A percentile compares a stretch with the other conserved stretches of the same genome.
Evolutionary conservation across 2,113 vertebrate genomes (phyloP).

Genomic region (Syngnathus typhle): DNA sequence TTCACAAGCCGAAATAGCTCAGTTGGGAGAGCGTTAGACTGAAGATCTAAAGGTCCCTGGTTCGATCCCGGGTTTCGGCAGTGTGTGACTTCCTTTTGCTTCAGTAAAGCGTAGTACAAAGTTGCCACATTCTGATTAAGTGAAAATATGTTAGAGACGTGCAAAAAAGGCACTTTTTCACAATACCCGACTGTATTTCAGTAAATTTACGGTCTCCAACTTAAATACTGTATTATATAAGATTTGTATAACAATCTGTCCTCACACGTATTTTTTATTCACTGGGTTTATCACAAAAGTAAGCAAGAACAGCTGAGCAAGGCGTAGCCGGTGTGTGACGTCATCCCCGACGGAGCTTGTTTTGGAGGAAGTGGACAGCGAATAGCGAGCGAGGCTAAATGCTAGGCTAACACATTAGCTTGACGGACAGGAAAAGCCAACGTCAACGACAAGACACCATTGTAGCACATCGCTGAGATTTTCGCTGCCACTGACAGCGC

Average conservation of each 20-base stretch:
- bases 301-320: conserved; percentile 8
- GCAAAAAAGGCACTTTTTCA: too few species aligned
- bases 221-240: too few species aligned
- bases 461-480: conserved; percentile 4
- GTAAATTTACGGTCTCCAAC: too few species aligned
- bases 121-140: too few species aligned
- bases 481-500: conserved; percentile 11
- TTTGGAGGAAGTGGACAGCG: conserved; percentile 66
- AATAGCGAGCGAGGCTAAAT: conserved; percentile 28
- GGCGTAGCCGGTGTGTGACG: conserved; percentile 55
- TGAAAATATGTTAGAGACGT: too few species aligned
- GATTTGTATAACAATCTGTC: too few species aligned
- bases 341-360: conserved; percentile 56
- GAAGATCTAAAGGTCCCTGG: conserved; percentile 65
- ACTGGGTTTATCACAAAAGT: too few species aligned
- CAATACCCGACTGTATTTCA: too few species aligned
- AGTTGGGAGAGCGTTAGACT: conserved; percentile 64
- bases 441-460: conserved; percentile 34
- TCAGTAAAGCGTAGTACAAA: too few species aligned
- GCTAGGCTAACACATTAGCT: conserved; percentile 48
- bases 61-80: conserved; percentile 65
- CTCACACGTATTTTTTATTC: too few species aligned
- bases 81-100: rapidly evolving
- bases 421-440: conserved; percentile 33
- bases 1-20: conserved; percentile 51